Conservation (phyloP, 2,113 vertebrate species). For the Burhinus bistriatus region DNA sequence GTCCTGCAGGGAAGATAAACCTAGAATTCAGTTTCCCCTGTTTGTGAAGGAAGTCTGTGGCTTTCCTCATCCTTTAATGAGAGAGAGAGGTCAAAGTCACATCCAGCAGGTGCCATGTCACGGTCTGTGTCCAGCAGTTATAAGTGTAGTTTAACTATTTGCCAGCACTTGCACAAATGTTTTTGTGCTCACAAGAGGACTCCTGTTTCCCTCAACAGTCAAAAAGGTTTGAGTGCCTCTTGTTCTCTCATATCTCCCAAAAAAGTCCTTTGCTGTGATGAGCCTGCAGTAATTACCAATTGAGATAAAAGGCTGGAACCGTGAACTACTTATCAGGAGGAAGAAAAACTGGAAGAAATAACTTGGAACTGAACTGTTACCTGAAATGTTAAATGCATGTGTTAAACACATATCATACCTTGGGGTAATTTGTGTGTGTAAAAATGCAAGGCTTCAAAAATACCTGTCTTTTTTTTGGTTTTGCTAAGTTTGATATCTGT, state of each 20-base stretch:
- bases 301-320: background rate
- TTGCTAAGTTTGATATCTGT: background rate
- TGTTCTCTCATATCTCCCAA: background rate
- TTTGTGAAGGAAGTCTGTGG: background rate
- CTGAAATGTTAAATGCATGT: background rate
- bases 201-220: background rate
- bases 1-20: background rate
- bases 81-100: constrained; percentile 31
- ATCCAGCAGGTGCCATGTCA: background rate
- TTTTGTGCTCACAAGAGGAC: background rate
- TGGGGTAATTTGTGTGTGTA: background rate
- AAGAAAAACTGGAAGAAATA: background rate
- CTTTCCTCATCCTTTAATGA: background rate
- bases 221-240: background rate
- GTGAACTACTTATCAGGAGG: background rate
- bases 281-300: background rate
- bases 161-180: background rate
- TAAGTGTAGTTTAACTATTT: background rate
- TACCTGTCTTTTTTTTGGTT: background rate
- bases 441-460: background rate
- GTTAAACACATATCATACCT: background rate
- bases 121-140: background rate
- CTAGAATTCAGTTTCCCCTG: background rate
- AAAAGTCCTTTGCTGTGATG: background rate
- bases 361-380: background rate